A percentile compares a stretch with the other conserved stretches of the same genome.
phyloP scores from a whole-genome alignment of 2,113 vertebrate species.

The Sorex fumeus region DNA sequence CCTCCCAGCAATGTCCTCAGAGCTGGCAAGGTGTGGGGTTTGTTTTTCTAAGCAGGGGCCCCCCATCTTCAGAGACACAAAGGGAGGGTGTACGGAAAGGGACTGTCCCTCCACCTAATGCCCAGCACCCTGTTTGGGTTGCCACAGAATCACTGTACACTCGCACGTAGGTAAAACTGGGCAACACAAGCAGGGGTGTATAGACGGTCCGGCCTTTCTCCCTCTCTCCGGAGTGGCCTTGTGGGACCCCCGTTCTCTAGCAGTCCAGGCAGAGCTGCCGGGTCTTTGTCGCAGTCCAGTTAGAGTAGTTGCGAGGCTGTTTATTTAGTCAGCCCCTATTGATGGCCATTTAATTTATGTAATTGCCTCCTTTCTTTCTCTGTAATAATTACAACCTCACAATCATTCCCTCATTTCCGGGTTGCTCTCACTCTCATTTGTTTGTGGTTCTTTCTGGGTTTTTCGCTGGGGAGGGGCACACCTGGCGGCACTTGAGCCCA shows the following conservation, averaged over 20 bases:
- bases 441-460: too few relatives aligned
- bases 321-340: not conserved
- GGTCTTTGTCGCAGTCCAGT: not conserved
- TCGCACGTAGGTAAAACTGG: too few relatives aligned
- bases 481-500: too few relatives aligned
- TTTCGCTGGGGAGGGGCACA: too few relatives aligned
- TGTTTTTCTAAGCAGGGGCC: slow-evolving; percentile 2
- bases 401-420: too few relatives aligned
- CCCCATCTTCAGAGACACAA: slow-evolving; percentile 13
- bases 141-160: not conserved
- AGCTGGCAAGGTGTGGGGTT: not conserved
- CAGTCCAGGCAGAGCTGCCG: not conserved
- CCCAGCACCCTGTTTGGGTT: not conserved
- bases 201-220: not conserved
- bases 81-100: slow-evolving; percentile 25
- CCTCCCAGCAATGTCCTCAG: not conserved
- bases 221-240: not conserved
- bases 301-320: not conserved
- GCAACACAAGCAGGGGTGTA: not conserved
- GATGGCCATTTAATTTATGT: not conserved
- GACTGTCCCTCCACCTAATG: not conserved
- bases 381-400: too few relatives aligned
- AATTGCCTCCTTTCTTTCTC: too few relatives aligned
- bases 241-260: not conserved
- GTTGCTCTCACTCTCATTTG: too few relatives aligned